Percentiles rank a stretch among this genome's conserved stretches.
Conservation (phyloP, 2,888 invertebrate genomes). For the Germaria angustata region DNA sequence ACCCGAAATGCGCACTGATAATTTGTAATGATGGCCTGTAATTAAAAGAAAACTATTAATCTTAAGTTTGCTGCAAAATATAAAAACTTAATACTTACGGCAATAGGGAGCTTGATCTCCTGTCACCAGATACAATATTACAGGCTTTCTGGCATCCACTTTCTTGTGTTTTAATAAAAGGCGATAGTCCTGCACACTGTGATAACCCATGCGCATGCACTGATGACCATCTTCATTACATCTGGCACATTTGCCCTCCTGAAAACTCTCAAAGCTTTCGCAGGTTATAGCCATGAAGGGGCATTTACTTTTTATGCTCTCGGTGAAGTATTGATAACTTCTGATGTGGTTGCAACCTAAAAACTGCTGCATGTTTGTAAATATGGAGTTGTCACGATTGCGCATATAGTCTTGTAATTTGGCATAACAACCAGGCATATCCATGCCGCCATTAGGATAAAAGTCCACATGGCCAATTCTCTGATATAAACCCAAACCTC, state of each 20-base stretch:
- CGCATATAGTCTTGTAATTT: slow-evolving; percentile 84
- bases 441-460: slow-evolving; percentile 93
- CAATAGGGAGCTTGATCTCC: slow-evolving; percentile 87
- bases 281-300: slow-evolving; percentile 90
- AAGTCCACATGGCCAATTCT: slow-evolving; percentile 94
- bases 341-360: slow-evolving; percentile 93
- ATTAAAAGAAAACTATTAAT: slow-evolving; percentile 64
- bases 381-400: slow-evolving; percentile 82
- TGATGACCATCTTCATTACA: slow-evolving; percentile 85
- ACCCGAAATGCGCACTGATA: slow-evolving; percentile 87
- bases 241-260: slow-evolving; percentile 85
- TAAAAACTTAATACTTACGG: slow-evolving; percentile 81
- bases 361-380: slow-evolving; percentile 82
- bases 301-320: slow-evolving; percentile 89
- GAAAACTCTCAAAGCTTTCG: slow-evolving; percentile 87
- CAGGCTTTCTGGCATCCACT: slow-evolving; percentile 78
- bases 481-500: slow-evolving; percentile 90
- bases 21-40: slow-evolving; percentile 89
- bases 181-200: slow-evolving; percentile 82
- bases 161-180: slow-evolving; percentile 80
- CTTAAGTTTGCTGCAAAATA: background rate
- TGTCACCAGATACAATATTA: slow-evolving; percentile 87
- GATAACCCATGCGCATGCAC: slow-evolving; percentile 86
- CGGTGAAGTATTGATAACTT: slow-evolving; percentile 90
- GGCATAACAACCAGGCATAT: slow-evolving; percentile 86